Evolutionary conservation across 64 coral and sea anemone genomes (phyloP), one percentile per base, ranked within the genome.

Genomic region (Pocillopora damicornis): DNA sequence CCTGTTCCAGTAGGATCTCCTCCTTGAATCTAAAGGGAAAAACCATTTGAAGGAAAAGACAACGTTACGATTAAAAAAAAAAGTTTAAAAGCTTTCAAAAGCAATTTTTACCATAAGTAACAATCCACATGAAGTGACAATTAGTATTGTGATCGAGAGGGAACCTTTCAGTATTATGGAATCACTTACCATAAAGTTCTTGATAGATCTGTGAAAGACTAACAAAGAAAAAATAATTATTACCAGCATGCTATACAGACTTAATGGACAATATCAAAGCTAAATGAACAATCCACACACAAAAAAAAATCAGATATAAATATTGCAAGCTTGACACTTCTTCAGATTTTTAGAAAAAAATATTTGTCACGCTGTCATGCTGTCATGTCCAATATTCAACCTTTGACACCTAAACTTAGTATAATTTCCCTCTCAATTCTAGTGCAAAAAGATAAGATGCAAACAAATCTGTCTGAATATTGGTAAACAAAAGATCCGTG

Each of bases 141-240:
- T 51, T 51, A 0, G 42, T 51, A 51, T 51, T 51, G 42, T 51
- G 7, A 51, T 51, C 42, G 7, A 51, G 42, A 7, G 42, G 42
- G 42, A 4, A 51, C 3, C 42, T 51, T 51, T 51, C 74, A 23
- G 35, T 25, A 13, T 22, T 18, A 6, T 13, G 42, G 42, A 2
- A 51, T 7, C 17, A 87, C 90, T 90, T 60, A 99, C 97, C 97
- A 99, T 99, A 86, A 99, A 99, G 80, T 99, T 92, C 30, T 83
- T 94, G 67, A 99, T 99, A 20, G 97, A 99, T 78, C 97, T 89
- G 88, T 99, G 97, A 86, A 99, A 99, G 66, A 92, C 97, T 99
- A 88, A 11, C 80, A 90, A 77, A 11, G 86, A 37, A 16, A 86
- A 45, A 75, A 76, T 56, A 7, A 4, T 59, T n/a, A 88, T 76